These are phyloP conservation scores for Fistularia tabacaria DNA, from an alignment of 2,797 vertebrate species.

Conservation along the genomic window DNA sequence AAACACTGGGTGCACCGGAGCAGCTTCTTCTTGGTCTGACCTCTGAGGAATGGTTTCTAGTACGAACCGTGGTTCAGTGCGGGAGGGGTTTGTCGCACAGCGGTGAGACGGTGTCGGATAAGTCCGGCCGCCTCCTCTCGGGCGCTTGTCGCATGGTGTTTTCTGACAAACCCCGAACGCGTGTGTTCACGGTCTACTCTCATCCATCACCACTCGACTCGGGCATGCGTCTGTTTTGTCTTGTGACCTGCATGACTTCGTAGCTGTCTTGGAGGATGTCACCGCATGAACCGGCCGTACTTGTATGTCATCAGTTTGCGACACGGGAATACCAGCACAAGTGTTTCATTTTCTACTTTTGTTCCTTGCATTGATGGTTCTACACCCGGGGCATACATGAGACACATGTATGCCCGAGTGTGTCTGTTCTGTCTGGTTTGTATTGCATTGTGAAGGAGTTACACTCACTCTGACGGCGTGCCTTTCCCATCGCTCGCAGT, in stretches of 20 bases:
- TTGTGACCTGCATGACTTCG: conserved; percentile 55
- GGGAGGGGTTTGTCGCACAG: too few species aligned
- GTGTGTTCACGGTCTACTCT: not conserved
- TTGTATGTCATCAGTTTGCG: conserved; percentile 17
- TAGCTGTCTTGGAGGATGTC: conserved; percentile 26
- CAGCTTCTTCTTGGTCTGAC: too few species aligned
- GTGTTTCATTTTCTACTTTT: conserved; percentile 8
- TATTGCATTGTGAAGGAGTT: conserved; percentile 6
- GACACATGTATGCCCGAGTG: too few species aligned
- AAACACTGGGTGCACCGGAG: too few species aligned
- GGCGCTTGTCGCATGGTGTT: conserved; percentile 3
- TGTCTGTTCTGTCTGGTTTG: not conserved
- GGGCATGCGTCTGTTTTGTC: conserved; percentile 30
- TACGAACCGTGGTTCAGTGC: too few species aligned
- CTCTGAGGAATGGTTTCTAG: too few species aligned
- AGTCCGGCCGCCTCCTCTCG: too few species aligned
- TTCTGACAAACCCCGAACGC: conserved; percentile 1
- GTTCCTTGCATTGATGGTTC: too few species aligned
- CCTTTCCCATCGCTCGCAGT: not conserved
- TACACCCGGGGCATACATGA: too few species aligned
- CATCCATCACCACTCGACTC: too few species aligned
- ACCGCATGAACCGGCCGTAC: conserved; percentile 44
- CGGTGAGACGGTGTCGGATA: too few species aligned
- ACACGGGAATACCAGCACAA: conserved; percentile 26
- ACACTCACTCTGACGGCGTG: not conserved